These are phyloP conservation scores for Osmerus mordax DNA, from an alignment of 2,113 vertebrate genomes.

Conservation along the genomic window DNA sequence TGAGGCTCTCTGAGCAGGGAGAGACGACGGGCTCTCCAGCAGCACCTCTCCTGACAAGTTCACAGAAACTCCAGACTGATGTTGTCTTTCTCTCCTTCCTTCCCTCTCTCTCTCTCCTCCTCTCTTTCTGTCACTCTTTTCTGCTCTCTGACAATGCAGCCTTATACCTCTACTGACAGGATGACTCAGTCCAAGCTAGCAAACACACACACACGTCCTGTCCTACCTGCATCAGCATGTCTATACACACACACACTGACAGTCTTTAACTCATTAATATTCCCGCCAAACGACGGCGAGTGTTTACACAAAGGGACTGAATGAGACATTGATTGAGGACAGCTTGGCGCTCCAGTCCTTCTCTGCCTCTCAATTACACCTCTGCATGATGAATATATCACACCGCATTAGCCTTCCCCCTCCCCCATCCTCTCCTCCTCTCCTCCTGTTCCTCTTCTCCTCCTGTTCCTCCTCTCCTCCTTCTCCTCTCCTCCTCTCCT, in stretches of 20 bases:
- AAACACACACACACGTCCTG: slow-evolving; percentile 15
- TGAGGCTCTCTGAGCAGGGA: too few species aligned
- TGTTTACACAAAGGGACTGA: slow-evolving; percentile 61
- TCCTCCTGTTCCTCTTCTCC: background rate
- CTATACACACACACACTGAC: slow-evolving; percentile 8
- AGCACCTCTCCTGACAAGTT: too few species aligned
- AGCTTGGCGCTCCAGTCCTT: slow-evolving; percentile 42
- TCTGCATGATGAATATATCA: slow-evolving; percentile 70
- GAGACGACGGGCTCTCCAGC: too few species aligned
- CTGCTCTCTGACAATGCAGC: slow-evolving; percentile 16
- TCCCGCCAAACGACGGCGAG: slow-evolving; percentile 46
- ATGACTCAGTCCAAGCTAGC: background rate
- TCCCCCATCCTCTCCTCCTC: slow-evolving; percentile 11
- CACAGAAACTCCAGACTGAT: background rate
- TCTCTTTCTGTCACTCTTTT: slow-evolving; percentile 21
- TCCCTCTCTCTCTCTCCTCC: background rate
- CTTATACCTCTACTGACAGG: background rate
- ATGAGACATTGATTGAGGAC: slow-evolving; percentile 66
- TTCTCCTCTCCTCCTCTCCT: background rate
- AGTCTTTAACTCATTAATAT: slow-evolving; percentile 50
- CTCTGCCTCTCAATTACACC: slow-evolving; percentile 67
- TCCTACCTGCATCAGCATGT: background rate
- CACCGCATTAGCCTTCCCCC: slow-evolving; percentile 51
- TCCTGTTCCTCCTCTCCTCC: background rate
- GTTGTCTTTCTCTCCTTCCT: background rate